phyloP scores from a whole-genome alignment of 2,888 invertebrate genomes.

The Podabrus alpinus region DNA sequence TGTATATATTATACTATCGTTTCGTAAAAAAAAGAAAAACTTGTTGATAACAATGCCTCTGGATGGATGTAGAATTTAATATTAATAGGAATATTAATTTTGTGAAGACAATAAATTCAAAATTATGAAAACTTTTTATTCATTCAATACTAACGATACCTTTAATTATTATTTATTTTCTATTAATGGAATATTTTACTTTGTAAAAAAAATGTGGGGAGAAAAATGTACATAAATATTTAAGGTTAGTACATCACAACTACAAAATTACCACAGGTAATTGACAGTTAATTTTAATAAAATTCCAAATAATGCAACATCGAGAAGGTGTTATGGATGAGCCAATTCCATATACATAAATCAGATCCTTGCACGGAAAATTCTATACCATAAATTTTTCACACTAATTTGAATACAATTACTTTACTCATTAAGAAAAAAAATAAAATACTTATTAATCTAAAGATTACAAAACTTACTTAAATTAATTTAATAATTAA shows the following conservation, averaged over 20 bases:
- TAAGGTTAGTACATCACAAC: neutral
- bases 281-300: neutral
- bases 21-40: too few relatives aligned
- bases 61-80: too few relatives aligned
- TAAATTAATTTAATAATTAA: slow-evolving; percentile 21
- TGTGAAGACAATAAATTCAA: neutral
- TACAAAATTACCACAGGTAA: neutral
- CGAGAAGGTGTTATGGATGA: neutral
- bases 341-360: neutral
- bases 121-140: neutral
- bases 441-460: neutral
- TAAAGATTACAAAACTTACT: slow-evolving; percentile 3
- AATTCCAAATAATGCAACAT: neutral
- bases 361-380: neutral
- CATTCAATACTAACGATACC: neutral
- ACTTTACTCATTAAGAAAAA: neutral
- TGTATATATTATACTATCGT: too few relatives aligned
- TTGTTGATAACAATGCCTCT: too few relatives aligned
- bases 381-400: neutral
- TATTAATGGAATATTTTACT: neutral
- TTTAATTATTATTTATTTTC: neutral
- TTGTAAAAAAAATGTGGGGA: neutral
- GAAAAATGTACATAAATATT: neutral
- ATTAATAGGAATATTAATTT: too few relatives aligned
- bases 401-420: neutral